Base-by-base conservation (phyloP, 2,888 invertebrate species). In the Pammene fasciana region DNA sequence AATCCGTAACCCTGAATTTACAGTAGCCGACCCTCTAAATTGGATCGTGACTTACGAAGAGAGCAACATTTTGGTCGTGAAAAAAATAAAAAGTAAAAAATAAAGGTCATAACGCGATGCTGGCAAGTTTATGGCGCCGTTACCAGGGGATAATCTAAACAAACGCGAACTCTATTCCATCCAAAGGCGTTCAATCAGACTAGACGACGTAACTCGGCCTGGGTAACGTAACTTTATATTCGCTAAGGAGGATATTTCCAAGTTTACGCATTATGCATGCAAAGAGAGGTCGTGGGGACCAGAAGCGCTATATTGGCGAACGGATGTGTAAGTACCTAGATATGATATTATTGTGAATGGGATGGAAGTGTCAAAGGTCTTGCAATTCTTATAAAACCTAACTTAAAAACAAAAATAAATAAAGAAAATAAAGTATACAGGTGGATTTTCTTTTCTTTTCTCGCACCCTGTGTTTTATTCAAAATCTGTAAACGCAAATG, bases 251-350 rank as follows among this genome's bases (percentile, higher is more conserved):
- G 82, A 81, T 83, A 82, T 86, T 54, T 83, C 82, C 71, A 78
- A 81, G 79, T 82, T 84, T 82, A 82, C 82, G 76, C 81, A 88
- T 87, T 86, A 88, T 86, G 85, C 81, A 87, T 86, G 85, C 83
- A 82, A 83, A 85, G 76, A 78, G 75, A 80, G 79, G 80, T 83
- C 82, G 82, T 84, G 80, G 79, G 82, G 84, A 84, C 81, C 84
- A 86, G 79, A 79, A 74, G 77, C 73, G 72, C 70, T 59, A 64
- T 68, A 68, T 65, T 16, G 68, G 43, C 50, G 57, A 59, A 57
- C 18, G 52, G 52, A 45, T 50, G 55, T 48, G 56, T 55, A 68
- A 68, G 45, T 50, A n/a, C n/a, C n/a, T n/a, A 43, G 16, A 56
- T 43, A 59, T 45, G 45, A 57, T 64, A 68, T 65, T 64, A 68